Base-by-base conservation (phyloP, 2,797 vertebrate genomes). In the Sebastes matsubarae region DNA sequence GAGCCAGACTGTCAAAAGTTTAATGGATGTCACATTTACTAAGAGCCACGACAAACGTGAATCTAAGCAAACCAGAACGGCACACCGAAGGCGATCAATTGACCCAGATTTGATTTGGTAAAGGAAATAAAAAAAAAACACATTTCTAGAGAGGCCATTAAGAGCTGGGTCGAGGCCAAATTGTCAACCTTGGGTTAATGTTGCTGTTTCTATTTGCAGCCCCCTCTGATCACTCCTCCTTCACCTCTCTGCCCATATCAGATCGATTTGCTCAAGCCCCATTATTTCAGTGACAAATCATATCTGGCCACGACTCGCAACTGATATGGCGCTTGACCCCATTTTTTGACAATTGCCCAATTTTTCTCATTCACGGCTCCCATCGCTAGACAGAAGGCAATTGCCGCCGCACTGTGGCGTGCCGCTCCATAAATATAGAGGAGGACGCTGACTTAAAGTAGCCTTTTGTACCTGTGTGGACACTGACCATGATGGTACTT, bases 1-100 rank as follows among this genome's bases (percentile, higher is more conserved):
- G 85, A 93, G 92, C 89, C 88, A 89, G 79, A 89, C 89, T 92
- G 88, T 89, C 90, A 88, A 83, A 89, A 89, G 92, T 93, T 91
- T 93, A 95, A 95, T 94, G 88, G 86, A 87, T 93, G 92, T 94
- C 93, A 93, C 90, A 88, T 94, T 86, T 83, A 86, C 87, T 90
- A 88, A 92, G 90, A 92, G 90, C 89, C 84, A 30, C 83, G 60
- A 91, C 87, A 87, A 92, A 84, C 50, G 66, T 77, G 81, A 87
- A 86, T 90, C 83, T 84, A 81, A 88, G 89, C 88, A 89, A 88
- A 87, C 68, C 75, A 25, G 80, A 72, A 69, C 83, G 68, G 88
- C 68, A 20, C 74, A 83, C 76, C 34, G 70, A 67, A 77, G 42
- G 58, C 84, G 80, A 90, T 94, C 91, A 87, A 91, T 94, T 90